phyloP scores from a whole-genome alignment of 2,113 vertebrate genomes.

The Urocolius indicus region DNA sequence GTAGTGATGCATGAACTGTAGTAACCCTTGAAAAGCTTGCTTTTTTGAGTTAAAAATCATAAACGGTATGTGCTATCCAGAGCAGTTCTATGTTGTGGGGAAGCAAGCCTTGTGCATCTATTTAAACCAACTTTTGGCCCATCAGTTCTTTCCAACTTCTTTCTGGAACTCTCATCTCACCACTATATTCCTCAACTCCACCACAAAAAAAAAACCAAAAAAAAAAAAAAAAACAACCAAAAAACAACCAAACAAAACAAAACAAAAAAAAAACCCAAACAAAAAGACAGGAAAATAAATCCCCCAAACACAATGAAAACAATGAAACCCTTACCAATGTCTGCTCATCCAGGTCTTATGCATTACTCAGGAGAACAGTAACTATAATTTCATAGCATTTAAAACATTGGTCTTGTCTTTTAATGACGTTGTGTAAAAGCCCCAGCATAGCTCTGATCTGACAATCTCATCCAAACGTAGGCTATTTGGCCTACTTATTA shows the following conservation, averaged over 20 bases:
- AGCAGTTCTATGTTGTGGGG: background rate
- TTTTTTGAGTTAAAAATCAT: background rate
- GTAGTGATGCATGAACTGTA: background rate
- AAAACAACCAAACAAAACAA: no score
- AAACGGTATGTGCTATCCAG: background rate
- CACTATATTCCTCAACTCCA: background rate
- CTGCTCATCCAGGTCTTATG: background rate
- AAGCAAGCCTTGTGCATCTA: background rate
- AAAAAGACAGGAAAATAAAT: no score
- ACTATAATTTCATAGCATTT: background rate
- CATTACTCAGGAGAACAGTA: background rate
- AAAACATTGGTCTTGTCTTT: background rate
- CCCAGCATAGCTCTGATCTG: background rate
- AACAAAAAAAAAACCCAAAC: background rate
- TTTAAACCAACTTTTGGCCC: background rate
- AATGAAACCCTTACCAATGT: background rate
- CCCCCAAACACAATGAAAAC: background rate
- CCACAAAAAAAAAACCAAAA: background rate
- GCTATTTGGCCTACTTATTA: background rate
- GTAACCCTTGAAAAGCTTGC: background rate
- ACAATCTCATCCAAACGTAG: background rate
- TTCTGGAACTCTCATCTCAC: background rate
- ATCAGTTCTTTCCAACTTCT: background rate
- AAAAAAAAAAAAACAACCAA: no score
- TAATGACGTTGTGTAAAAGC: background rate